phyloP scores from a whole-genome alignment of 2,113 vertebrate species.

The Apodemus sylvaticus region DNA sequence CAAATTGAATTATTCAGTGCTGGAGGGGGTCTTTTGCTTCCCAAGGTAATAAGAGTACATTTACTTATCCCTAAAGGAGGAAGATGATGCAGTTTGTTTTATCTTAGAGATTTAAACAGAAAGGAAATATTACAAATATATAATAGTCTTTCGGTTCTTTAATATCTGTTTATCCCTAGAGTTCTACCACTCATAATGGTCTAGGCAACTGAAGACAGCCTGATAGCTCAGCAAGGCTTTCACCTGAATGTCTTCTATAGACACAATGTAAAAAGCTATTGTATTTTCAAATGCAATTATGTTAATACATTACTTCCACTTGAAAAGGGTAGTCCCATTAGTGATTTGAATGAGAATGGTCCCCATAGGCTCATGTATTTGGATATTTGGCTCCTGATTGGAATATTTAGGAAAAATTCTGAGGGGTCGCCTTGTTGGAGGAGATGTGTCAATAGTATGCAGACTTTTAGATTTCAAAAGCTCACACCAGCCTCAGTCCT shows the following conservation, averaged over 20 bases:
- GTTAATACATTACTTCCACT: background rate
- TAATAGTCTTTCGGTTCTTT: background rate
- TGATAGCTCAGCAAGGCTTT: background rate
- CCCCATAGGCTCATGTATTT: background rate
- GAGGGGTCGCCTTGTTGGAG: background rate
- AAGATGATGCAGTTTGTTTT: background rate
- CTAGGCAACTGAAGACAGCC: background rate
- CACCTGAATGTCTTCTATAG: background rate
- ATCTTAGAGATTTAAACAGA: background rate
- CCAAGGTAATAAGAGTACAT: background rate
- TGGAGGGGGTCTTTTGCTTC: background rate
- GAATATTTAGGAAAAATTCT: background rate
- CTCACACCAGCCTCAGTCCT: rapidly evolving
- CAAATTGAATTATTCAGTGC: background rate
- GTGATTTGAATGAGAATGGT: background rate
- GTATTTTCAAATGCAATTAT: background rate
- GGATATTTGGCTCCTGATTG: background rate
- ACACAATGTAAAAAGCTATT: background rate
- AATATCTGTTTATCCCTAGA: background rate
- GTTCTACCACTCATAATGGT: background rate
- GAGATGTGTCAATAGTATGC: background rate
- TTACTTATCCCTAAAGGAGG: background rate
- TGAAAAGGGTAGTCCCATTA: background rate
- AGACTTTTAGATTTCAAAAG: background rate
- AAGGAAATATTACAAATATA: background rate